Conservation (phyloP, 2,113 vertebrate species). For the Sakesphorus luctuosus region DNA sequence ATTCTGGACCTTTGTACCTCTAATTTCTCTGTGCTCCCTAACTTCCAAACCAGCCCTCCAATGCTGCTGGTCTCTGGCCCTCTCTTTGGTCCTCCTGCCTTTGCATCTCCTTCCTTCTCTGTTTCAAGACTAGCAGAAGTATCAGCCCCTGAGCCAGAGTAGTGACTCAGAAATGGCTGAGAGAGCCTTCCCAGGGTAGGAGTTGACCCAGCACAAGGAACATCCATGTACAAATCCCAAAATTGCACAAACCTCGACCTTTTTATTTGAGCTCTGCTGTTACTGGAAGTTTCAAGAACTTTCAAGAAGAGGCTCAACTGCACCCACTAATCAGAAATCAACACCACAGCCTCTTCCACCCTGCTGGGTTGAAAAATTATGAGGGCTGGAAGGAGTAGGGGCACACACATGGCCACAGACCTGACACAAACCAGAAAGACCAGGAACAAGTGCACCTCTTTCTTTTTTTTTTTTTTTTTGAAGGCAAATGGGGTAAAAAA, state of each 20-base stretch:
- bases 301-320: neutral
- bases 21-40: neutral
- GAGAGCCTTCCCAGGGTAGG: neutral
- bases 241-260: neutral
- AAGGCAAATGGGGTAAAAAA: neutral
- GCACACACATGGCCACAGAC: fast-evolving
- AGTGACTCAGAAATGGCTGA: neutral
- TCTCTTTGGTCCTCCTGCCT: neutral
- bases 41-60: neutral
- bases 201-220: fast-evolving
- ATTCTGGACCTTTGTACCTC: neutral
- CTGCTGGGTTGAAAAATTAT: neutral
- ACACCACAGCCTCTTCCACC: neutral
- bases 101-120: neutral
- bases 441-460: neutral
- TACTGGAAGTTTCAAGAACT: neutral
- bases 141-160: fast-evolving
- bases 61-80: neutral
- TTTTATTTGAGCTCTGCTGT: neutral
- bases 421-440: neutral
- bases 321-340: neutral
- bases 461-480: neutral
- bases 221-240: fast-evolving
- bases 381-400: neutral
- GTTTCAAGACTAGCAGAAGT: neutral